Conservation (phyloP, 2,888 invertebrate genomes). For the Actias luna region DNA sequence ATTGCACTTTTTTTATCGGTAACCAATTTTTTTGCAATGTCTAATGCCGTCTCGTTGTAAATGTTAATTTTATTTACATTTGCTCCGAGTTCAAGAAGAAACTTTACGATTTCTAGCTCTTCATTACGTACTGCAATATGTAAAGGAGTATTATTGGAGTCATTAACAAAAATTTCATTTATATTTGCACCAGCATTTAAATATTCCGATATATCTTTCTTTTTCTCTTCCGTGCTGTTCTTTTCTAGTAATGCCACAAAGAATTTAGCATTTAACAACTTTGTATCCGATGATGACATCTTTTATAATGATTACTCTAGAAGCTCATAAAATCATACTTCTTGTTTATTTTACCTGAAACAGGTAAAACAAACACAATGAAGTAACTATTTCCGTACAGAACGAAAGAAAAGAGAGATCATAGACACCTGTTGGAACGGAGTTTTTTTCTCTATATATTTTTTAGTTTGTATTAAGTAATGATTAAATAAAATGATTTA, state of each 20-base stretch:
- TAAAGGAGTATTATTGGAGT: conserved; percentile 10
- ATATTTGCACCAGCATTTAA: conserved; percentile 10
- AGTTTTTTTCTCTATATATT: too few species aligned
- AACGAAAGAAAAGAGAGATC: too few species aligned
- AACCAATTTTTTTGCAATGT: conserved; percentile 1
- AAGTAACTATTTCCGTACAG: too few species aligned
- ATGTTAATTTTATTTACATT: conserved; percentile 5
- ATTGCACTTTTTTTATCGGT: background rate
- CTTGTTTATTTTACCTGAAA: background rate
- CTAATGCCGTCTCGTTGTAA: background rate
- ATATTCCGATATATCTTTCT: background rate
- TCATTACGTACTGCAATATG: conserved; percentile 3
- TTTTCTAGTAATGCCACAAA: conserved; percentile 3
- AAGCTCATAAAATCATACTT: background rate
- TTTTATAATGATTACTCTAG: background rate
- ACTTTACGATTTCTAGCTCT: background rate
- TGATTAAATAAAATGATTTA: too few species aligned
- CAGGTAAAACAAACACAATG: too few species aligned
- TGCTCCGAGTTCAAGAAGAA: conserved; percentile 5
- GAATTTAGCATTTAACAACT: background rate
- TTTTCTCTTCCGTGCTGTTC: background rate
- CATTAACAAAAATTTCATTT: conserved; percentile 2
- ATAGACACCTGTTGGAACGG: too few species aligned
- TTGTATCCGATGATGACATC: background rate
- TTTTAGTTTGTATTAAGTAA: too few species aligned